A percentile compares a stretch with the other conserved stretches of the same genome.
Evolutionary conservation across 2,797 vertebrate species (phyloP).

Genomic region (Triplophysa yarkandensis): DNA sequence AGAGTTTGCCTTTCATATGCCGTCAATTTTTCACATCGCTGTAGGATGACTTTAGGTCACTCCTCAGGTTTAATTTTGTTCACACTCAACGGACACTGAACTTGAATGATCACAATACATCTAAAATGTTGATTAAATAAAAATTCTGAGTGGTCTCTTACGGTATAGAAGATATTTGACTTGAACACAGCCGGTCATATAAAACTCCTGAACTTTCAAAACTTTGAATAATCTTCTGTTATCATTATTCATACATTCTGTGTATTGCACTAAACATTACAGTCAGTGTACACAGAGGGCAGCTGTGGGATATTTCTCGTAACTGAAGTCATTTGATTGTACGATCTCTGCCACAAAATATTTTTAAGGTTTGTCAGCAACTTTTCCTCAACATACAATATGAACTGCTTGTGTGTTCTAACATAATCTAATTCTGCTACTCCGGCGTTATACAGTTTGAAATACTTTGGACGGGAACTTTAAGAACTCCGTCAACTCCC

Average conservation of each 20-base stretch:
- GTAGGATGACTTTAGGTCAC: no score
- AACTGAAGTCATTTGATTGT: slow-evolving; percentile 45
- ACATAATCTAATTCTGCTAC: slow-evolving; percentile 4
- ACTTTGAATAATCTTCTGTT: slow-evolving; percentile 1
- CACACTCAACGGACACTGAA: no score
- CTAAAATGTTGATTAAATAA: no score
- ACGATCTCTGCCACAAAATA: slow-evolving; percentile 30
- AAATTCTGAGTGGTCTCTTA: no score
- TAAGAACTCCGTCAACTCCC: slow-evolving; percentile 26
- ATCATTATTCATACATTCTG: slow-evolving; percentile 44
- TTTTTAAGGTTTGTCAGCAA: slow-evolving; percentile 31
- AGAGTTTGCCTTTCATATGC: no score
- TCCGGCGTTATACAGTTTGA: background rate
- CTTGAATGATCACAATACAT: no score
- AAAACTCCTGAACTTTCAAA: slow-evolving; percentile 12
- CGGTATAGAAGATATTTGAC: background rate
- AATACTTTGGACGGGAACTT: background rate
- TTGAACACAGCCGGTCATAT: background rate
- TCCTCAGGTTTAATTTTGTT: no score
- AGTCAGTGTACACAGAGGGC: slow-evolving; percentile 20
- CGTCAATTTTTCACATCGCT: background rate
- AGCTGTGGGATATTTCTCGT: slow-evolving; percentile 33
- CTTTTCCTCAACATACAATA: slow-evolving; percentile 11
- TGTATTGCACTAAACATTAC: slow-evolving; percentile 11
- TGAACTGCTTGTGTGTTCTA: slow-evolving; percentile 26